These are phyloP conservation scores for Drosophila conformis DNA, from an alignment of 2,888 invertebrate genomes.

Conservation along the genomic window DNA sequence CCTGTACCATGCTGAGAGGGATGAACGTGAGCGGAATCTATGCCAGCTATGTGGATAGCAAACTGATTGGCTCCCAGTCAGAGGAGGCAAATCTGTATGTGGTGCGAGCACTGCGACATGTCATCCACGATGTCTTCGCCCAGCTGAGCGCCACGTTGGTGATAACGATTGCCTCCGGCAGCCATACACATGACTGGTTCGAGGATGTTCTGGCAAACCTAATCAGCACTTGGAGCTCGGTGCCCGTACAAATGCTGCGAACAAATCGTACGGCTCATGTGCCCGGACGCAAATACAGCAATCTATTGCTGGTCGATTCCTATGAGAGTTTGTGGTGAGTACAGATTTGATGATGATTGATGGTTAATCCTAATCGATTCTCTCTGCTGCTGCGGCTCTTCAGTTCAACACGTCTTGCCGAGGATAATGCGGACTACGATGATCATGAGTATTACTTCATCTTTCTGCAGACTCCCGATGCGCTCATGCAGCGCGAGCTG, in stretches of 20 bases:
- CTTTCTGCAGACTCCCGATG: slow-evolving; percentile 66
- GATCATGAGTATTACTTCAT: slow-evolving; percentile 77
- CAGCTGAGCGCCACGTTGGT: slow-evolving; percentile 56
- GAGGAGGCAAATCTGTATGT: slow-evolving; percentile 54
- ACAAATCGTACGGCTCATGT: slow-evolving; percentile 31
- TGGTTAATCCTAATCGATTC: neutral
- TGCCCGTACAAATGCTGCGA: slow-evolving; percentile 53
- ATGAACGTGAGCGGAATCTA: slow-evolving; percentile 47
- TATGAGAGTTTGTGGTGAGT: slow-evolving; percentile 59
- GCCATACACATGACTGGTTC: slow-evolving; percentile 45
- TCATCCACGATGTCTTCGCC: slow-evolving; percentile 57
- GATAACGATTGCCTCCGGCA: slow-evolving; percentile 38
- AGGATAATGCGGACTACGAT: slow-evolving; percentile 61
- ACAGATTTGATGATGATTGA: neutral
- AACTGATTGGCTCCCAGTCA: slow-evolving; percentile 50
- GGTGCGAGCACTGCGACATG: slow-evolving; percentile 44
- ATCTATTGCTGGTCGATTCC: slow-evolving; percentile 71
- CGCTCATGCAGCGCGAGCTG: slow-evolving; percentile 43
- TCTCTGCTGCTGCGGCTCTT: neutral
- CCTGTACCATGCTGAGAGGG: neutral
- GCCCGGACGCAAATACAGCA: slow-evolving; percentile 56
- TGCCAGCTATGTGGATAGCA: slow-evolving; percentile 43
- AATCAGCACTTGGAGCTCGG: slow-evolving; percentile 41
- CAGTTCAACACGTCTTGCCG: slow-evolving; percentile 53
- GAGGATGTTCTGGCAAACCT: slow-evolving; percentile 46